A percentile compares a stretch with the other conserved stretches of the same genome.
Conservation (phyloP, 2,113 vertebrate genomes). For the Notarius lentiginosus region DNA sequence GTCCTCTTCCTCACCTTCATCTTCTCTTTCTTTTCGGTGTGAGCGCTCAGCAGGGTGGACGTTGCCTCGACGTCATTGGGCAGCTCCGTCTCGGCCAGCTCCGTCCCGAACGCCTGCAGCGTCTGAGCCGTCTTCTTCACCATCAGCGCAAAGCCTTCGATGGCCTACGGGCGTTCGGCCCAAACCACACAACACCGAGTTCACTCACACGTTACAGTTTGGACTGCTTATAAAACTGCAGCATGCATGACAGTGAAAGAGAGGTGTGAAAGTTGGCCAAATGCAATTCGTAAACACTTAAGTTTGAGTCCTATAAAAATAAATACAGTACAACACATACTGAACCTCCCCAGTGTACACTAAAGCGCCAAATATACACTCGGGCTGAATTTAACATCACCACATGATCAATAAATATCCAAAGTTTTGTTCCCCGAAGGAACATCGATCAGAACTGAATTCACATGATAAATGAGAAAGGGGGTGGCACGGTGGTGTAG, state of each 20-base stretch:
- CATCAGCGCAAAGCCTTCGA: constrained; percentile 92
- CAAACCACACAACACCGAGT: not conserved
- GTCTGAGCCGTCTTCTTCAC: constrained; percentile 94
- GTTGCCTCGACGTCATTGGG: constrained; percentile 90
- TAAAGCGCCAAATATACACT: not conserved
- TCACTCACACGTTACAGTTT: not conserved
- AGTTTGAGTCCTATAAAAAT: not conserved
- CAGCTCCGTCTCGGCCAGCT: constrained; percentile 93
- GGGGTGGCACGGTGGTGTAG: too few relatives aligned
- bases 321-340: not conserved
- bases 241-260: not conserved
- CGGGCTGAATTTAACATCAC: not conserved
- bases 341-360: not conserved
- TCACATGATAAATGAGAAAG: too few relatives aligned
- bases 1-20: constrained; percentile 80
- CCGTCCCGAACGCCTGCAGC: constrained; percentile 90
- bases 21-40: constrained; percentile 83
- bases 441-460: too few relatives aligned
- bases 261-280: not conserved
- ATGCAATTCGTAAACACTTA: too few relatives aligned
- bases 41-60: constrained; percentile 77
- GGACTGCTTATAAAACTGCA: not conserved
- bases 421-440: too few relatives aligned
- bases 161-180: constrained; percentile 76
- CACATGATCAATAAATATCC: constrained; percentile 20